Conservation (phyloP, 2,113 vertebrate genomes). For the Brienomyrus longianalis region DNA sequence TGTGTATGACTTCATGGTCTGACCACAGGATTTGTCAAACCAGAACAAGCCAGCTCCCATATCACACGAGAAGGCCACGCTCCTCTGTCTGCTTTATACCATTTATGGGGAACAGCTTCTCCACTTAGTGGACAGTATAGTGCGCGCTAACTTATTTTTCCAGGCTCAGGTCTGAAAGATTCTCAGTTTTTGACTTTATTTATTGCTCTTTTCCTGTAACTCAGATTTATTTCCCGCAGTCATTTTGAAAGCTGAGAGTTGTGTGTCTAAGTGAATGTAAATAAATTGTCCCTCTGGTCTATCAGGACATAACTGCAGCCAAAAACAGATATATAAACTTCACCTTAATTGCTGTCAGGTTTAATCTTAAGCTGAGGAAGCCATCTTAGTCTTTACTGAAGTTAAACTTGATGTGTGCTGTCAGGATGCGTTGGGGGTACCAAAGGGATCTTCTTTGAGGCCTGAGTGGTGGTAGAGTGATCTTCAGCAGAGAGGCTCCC, state of each 20-base stretch:
- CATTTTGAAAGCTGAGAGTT: not conserved
- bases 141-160: not conserved
- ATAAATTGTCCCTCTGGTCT: not conserved
- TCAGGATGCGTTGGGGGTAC: not conserved
- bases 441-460: not conserved
- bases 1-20: constrained; percentile 45
- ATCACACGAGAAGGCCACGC: constrained; percentile 52
- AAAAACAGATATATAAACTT: not conserved
- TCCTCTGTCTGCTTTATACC: constrained; percentile 38
- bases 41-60: constrained; percentile 46
- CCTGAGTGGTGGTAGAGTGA: not conserved
- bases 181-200: not conserved
- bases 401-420: not conserved
- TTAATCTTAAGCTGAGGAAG: not conserved
- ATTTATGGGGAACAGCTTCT: not conserved
- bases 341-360: not conserved
- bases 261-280: not conserved
- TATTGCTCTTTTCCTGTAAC: not conserved
- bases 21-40: constrained; percentile 42
- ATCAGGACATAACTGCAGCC: not conserved
- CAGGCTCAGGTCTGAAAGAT: not conserved
- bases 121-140: not conserved
- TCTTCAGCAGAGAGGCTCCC: not conserved
- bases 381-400: not conserved
- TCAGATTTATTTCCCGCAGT: not conserved